Evolutionary conservation across 2,113 vertebrate species (phyloP).

Genomic region (Gnathonemus echidnorhynchus): DNA sequence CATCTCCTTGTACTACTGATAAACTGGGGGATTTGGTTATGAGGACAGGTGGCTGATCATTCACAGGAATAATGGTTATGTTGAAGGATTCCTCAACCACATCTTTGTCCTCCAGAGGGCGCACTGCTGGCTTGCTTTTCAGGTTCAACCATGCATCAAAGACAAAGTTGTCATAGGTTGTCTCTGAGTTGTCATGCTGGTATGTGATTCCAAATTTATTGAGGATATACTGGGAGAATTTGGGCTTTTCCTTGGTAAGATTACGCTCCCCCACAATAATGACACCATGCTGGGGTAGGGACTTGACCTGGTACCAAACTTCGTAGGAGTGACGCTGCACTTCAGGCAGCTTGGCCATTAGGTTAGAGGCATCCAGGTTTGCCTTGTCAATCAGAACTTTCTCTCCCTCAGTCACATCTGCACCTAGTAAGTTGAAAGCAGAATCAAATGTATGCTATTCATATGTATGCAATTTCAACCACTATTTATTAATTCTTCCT

Average conservation of each 20-base stretch:
- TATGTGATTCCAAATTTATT: slow-evolving; percentile 77
- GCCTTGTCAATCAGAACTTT: slow-evolving; percentile 67
- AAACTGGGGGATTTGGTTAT: slow-evolving; percentile 74
- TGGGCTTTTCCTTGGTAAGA: slow-evolving; percentile 73
- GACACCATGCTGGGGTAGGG: slow-evolving; percentile 67
- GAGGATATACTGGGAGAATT: slow-evolving; percentile 77
- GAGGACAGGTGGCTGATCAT: slow-evolving; percentile 74
- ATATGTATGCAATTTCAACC: neutral
- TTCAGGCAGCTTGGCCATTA: slow-evolving; percentile 70
- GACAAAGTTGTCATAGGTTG: slow-evolving; percentile 64
- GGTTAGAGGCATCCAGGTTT: slow-evolving; percentile 77
- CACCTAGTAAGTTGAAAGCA: slow-evolving; percentile 53
- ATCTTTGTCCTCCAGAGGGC: slow-evolving; percentile 50
- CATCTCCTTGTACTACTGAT: slow-evolving; percentile 70
- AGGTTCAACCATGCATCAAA: slow-evolving; percentile 75
- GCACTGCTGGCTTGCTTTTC: slow-evolving; percentile 63
- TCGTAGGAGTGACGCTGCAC: slow-evolving; percentile 64
- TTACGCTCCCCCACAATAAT: slow-evolving; percentile 75
- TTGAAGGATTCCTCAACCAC: slow-evolving; percentile 75
- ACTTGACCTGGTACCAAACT: slow-evolving; percentile 78
- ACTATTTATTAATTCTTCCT: neutral
- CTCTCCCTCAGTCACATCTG: slow-evolving; percentile 68
- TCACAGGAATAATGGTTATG: slow-evolving; percentile 70
- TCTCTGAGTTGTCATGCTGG: slow-evolving; percentile 80
- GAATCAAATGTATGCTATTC: slow-evolving; percentile 10